Evolutionary conservation across 2,113 vertebrate species (phyloP), one percentile per base, ranked within the genome.

Genomic region (Perognathus longimembris): DNA sequence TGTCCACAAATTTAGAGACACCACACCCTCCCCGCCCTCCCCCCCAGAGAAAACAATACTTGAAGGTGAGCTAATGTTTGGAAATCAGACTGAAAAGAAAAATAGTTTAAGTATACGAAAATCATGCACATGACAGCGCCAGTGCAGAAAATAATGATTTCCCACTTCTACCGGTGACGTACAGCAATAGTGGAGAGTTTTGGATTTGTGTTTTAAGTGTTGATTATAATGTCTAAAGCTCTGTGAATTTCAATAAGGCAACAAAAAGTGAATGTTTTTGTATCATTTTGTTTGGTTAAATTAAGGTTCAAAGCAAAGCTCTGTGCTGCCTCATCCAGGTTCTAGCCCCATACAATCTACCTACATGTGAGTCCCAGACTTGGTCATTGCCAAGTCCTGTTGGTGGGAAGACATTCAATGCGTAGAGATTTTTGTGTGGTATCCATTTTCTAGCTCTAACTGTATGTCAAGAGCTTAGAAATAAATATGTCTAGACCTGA

Each of bases 71-170:
- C 42, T 89, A 93, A 21, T 73, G 57, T 12, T 63, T 96, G 78
- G 95, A 96, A 97, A 91, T 36, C 5, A 95, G 63, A 38, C 85
- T 96, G 66, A 86, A 92, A 94, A 59, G 57, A 81, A 89, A 69
- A 18, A 28, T 30, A 85, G 92, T 22, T 67, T 38, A 87, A 86
- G 36, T 59, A 57, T 21, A 20, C 28, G 50, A 85, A 86, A 87
- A n/a, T 82, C 77, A 34, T 28, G 45, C 11, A 45, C 45, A 45
- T 17, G 69, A 83, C 36, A 74, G 38, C 7, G 4, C 34, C 32
- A 42, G 82, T 75, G 66, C 4, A 20, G 32, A 85, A 36, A 87
- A 81, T 10, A 84, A 88, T 5, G 1, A 40, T 85, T 75, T 15
- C n/a, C 36, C 32, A 38, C 40, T 69, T 26, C 63, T 6, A 1